Evolutionary conservation across 30 jellyfish, hydroid and myxozoan genomes (phyloP).

Genomic region (Calvadosia cruxmelitensis): DNA sequence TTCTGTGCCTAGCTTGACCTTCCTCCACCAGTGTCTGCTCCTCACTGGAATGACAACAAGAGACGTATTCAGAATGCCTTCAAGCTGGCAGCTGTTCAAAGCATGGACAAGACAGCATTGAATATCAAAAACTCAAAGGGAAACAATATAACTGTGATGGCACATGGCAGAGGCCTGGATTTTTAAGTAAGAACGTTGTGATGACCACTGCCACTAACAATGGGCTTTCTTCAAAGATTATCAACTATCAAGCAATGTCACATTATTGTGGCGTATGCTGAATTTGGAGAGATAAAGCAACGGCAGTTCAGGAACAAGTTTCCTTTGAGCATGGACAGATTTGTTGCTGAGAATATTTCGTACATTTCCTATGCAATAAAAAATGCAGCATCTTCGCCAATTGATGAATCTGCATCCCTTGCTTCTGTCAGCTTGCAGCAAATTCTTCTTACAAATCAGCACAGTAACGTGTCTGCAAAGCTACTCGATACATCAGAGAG

Average conservation of each 20-base stretch:
- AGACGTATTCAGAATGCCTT: slow-evolving; percentile 10
- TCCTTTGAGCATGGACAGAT: neutral
- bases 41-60: slow-evolving; percentile 8
- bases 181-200: slow-evolving; percentile 14
- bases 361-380: no score
- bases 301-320: neutral
- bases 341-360: neutral
- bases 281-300: neutral
- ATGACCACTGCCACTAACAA: slow-evolving; percentile 18
- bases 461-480: no score
- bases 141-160: slow-evolving; percentile 11
- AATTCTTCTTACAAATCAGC: no score
- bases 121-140: slow-evolving; percentile 1
- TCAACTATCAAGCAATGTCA: slow-evolving; percentile 12
- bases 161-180: slow-evolving; percentile 7
- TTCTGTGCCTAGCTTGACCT: slow-evolving; percentile 19
- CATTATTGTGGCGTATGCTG: slow-evolving; percentile 8
- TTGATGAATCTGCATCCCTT: no score
- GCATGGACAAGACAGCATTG: slow-evolving; percentile 2
- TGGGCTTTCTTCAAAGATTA: slow-evolving; percentile 11
- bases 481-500: no score
- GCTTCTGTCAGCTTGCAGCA: no score
- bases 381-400: no score
- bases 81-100: neutral
- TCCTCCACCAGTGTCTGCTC: slow-evolving; percentile 10